These are phyloP conservation scores for Petrophora chlorosata DNA, from an alignment of 2,888 invertebrate genomes.

Conservation along the genomic window DNA sequence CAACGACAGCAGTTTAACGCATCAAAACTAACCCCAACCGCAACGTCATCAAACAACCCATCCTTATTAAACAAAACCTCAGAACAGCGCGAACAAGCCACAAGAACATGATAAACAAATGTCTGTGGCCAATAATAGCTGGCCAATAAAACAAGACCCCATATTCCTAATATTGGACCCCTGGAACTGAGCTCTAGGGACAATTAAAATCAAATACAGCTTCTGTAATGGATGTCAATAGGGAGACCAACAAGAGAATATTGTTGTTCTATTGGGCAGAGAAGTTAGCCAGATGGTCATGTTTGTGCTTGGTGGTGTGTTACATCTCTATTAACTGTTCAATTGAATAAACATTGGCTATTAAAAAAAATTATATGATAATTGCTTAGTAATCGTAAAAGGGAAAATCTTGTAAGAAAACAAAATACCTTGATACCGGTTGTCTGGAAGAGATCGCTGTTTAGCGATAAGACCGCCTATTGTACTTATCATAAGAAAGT, in stretches of 20 bases:
- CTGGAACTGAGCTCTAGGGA: conserved; percentile 27
- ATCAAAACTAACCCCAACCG: conserved; percentile 10
- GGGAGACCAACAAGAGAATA: no score
- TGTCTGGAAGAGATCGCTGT: no score
- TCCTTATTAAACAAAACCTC: conserved; percentile 10
- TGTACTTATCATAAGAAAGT: no score
- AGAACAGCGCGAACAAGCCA: conserved; percentile 48
- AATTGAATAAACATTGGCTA: no score
- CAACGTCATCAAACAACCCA: conserved; percentile 11
- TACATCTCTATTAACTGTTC: background rate
- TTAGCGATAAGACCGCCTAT: no score
- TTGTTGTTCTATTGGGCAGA: conserved; percentile 17
- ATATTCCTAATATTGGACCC: conserved; percentile 19
- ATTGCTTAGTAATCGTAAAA: no score
- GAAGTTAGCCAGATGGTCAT: conserved; percentile 33
- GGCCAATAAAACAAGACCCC: conserved; percentile 34
- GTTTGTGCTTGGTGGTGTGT: background rate
- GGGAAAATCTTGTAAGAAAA: no score
- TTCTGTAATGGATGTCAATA: conserved; percentile 58
- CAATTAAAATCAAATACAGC: conserved; percentile 45
- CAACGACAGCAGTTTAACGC: conserved; percentile 2
- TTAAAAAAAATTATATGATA: no score
- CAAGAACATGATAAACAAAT: conserved; percentile 59
- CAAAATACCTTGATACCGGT: no score
- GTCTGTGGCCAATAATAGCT: conserved; percentile 37